Conservation (phyloP, 1,140 invertebrate genomes). For the Drosophila ercepeae region DNA sequence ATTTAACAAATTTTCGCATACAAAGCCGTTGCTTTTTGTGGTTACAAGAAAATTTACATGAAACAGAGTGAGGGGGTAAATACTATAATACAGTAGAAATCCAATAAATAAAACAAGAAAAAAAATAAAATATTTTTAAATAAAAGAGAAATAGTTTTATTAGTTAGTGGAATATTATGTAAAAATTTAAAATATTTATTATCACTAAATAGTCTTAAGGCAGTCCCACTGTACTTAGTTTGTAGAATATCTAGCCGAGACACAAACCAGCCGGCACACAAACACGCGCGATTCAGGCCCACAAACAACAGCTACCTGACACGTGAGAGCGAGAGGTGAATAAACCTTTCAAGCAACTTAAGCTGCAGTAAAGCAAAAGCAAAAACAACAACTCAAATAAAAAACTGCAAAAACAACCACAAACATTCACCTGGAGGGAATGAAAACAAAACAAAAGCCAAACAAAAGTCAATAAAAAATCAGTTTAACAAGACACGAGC, state of each 20-base stretch:
- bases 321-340: constrained; percentile 74
- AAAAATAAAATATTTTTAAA: background rate
- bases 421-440: constrained; percentile 60
- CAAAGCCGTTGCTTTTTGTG: constrained; percentile 54
- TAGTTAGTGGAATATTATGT: too few relatives aligned
- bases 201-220: background rate
- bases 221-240: constrained; percentile 15
- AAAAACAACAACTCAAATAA: constrained; percentile 21
- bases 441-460: constrained; percentile 21
- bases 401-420: constrained; percentile 23
- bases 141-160: background rate
- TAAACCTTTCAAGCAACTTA: constrained; percentile 68
- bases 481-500: constrained; percentile 46
- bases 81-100: constrained; percentile 5
- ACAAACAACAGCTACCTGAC: constrained; percentile 39
- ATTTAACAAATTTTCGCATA: constrained; percentile 80
- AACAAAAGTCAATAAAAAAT: constrained; percentile 40
- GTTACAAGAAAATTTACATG: constrained; percentile 68
- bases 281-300: constrained; percentile 4
- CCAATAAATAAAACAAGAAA: background rate
- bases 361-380: constrained; percentile 51
- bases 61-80: constrained; percentile 37
- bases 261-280: constrained; percentile 33
- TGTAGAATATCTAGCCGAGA: constrained; percentile 39
- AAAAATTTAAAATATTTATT: constrained; percentile 11